Evolutionary conservation across 1,140 invertebrate species (phyloP).

Genomic region (Drosophila bocqueti): DNA sequence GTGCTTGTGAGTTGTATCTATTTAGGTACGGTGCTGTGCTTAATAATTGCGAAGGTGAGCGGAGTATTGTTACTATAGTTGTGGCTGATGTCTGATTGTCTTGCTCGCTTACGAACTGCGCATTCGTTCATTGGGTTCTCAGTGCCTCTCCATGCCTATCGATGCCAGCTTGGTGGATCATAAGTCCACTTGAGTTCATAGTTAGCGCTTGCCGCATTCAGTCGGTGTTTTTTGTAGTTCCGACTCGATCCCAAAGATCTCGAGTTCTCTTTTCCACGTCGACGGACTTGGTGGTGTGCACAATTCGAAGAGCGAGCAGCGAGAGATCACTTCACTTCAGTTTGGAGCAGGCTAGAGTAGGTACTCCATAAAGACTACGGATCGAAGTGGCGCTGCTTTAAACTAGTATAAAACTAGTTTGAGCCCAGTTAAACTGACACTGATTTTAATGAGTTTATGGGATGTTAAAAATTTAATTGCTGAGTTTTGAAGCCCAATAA

Average conservation of each 20-base stretch:
- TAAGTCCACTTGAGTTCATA: conserved; percentile 55
- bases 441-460: conserved; percentile 32
- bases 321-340: conserved; percentile 14
- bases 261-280: conserved; percentile 21
- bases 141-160: conserved; percentile 10
- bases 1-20: conserved; percentile 19
- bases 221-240: conserved; percentile 36
- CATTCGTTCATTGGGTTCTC: conserved; percentile 13
- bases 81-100: conserved; percentile 27
- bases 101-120: conserved; percentile 18
- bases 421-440: conserved; percentile 35
- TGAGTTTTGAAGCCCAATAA: background rate
- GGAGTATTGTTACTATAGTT: conserved; percentile 28
- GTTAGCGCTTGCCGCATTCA: conserved; percentile 50
- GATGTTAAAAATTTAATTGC: conserved; percentile 5
- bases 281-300: conserved; percentile 30
- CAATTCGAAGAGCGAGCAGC: conserved; percentile 15
- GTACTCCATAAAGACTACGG: conserved; percentile 35
- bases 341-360: conserved; percentile 10
- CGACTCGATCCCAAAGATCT: conserved; percentile 4
- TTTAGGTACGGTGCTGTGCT: conserved; percentile 29
- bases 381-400: conserved; percentile 49
- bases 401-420: conserved; percentile 72
- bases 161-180: conserved; percentile 37
- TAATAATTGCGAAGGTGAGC: conserved; percentile 24